These are phyloP conservation scores for Phylloscopus trochiloides DNA, from an alignment of 2,113 vertebrate genomes.

Conservation along the genomic window DNA sequence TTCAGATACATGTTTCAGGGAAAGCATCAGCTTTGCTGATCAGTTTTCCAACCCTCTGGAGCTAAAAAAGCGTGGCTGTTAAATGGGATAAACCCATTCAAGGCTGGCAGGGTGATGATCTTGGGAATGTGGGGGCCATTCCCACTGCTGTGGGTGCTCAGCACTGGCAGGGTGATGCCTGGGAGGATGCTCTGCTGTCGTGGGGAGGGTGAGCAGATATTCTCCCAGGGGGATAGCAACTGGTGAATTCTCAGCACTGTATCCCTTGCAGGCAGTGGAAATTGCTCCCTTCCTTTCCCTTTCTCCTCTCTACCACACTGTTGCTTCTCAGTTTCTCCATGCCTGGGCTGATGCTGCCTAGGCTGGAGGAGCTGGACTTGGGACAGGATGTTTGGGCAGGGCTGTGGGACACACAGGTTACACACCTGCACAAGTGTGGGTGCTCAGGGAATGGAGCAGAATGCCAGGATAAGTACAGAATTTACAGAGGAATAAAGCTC, in stretches of 20 bases:
- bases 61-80: not conserved
- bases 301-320: not conserved
- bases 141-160: not conserved
- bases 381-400: rapidly evolving
- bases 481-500: not conserved
- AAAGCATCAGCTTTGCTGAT: not conserved
- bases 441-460: not conserved
- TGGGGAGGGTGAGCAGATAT: rapidly evolving
- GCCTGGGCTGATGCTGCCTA: not conserved
- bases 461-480: not conserved
- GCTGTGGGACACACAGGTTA: not conserved
- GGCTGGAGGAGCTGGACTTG: not conserved
- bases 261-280: not conserved
- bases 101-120: not conserved
- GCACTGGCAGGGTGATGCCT: not conserved
- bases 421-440: rapidly evolving
- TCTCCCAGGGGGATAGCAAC: not conserved
- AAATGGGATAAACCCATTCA: not conserved
- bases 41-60: not conserved
- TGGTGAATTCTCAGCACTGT: not conserved
- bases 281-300: not conserved
- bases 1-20: not conserved
- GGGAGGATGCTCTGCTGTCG: not conserved
- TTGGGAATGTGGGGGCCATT: rapidly evolving
- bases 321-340: not conserved